These are phyloP conservation scores for Aldabrachelys gigantea DNA, from an alignment of 2,113 vertebrate species.

Conservation along the genomic window DNA sequence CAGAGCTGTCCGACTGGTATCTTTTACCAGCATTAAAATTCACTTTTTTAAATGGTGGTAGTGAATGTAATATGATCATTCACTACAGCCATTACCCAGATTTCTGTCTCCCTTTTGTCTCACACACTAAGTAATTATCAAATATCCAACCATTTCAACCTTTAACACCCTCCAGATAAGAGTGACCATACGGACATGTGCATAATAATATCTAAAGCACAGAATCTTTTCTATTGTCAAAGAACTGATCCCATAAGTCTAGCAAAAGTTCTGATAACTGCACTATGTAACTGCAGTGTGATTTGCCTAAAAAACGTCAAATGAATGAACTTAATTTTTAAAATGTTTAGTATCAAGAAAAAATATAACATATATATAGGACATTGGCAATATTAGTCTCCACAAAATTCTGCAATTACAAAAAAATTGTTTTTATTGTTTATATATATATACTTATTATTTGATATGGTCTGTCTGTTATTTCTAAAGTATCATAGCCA, in stretches of 20 bases:
- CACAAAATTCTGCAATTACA: neutral
- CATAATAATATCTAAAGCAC: neutral
- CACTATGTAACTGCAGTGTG: neutral
- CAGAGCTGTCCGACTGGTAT: neutral
- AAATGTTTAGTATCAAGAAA: neutral
- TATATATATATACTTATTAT: too few species aligned
- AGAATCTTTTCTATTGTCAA: neutral
- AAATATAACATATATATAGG: neutral
- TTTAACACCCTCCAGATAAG: neutral
- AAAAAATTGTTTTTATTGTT: neutral
- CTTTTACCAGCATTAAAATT: neutral
- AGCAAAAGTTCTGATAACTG: neutral
- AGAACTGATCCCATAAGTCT: neutral
- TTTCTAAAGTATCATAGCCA: neutral
- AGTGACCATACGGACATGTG: neutral
- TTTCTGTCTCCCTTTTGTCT: constrained; percentile 37
- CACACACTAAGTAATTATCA: constrained; percentile 10
- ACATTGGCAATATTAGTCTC: neutral
- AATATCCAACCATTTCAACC: constrained; percentile 17
- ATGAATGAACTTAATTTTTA: neutral
- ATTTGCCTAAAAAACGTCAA: neutral
- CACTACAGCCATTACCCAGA: constrained; percentile 36
- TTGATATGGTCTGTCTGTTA: neutral
- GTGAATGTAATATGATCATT: constrained; percentile 45
- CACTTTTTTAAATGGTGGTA: constrained; percentile 4